phyloP scores from a whole-genome alignment of 2,113 vertebrate genomes.

The Sciurus niger region DNA sequence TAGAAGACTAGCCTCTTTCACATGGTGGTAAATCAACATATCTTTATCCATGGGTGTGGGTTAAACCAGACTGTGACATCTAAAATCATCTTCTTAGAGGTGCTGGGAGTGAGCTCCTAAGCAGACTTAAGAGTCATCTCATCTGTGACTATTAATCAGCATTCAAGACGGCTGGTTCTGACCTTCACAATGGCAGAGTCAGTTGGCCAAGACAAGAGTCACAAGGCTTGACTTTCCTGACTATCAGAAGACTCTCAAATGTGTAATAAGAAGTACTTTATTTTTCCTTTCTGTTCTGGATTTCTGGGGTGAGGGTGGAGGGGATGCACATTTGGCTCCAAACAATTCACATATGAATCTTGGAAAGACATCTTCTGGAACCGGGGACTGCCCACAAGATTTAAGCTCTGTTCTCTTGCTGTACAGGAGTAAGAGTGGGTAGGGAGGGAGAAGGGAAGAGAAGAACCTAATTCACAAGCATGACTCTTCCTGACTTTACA shows the following conservation, averaged over 20 bases:
- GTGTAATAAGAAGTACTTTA: neutral
- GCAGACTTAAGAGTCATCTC: neutral
- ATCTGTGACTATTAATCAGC: neutral
- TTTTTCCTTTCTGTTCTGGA: neutral
- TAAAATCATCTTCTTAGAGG: neutral
- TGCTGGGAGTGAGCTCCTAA: too few species aligned
- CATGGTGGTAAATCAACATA: fast-evolving
- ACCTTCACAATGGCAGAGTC: neutral
- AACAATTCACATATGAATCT: neutral
- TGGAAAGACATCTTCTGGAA: neutral
- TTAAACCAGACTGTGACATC: neutral
- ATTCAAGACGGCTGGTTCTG: neutral
- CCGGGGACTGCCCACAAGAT: neutral
- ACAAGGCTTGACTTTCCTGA: neutral
- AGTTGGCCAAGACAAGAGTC: neutral
- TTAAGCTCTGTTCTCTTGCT: fast-evolving
- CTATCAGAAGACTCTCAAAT: neutral
- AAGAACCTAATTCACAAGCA: neutral
- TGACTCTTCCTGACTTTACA: neutral
- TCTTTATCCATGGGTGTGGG: neutral
- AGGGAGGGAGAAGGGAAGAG: neutral
- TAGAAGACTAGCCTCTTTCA: neutral
- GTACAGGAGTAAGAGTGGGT: too few species aligned
- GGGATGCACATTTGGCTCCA: neutral
- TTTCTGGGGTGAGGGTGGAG: neutral